Percentiles rank a stretch among this genome's conserved stretches.
phyloP scores from a whole-genome alignment of 2,888 invertebrate species.

The Lasioglossum villosulum region DNA sequence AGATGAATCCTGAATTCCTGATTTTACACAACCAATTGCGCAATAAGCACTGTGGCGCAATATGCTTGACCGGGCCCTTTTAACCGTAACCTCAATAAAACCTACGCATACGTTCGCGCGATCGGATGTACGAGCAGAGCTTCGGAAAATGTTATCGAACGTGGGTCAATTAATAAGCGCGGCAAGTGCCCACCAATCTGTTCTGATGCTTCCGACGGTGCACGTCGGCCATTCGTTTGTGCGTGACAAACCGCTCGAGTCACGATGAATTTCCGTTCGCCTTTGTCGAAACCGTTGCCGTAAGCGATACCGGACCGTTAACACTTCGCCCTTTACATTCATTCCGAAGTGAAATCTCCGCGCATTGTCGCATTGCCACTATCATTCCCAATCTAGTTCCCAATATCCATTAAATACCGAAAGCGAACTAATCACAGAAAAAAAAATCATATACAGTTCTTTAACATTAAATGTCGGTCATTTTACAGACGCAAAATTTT shows the following conservation, averaged over 20 bases:
- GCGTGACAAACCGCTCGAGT: constrained; percentile 15
- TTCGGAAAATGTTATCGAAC: constrained; percentile 8
- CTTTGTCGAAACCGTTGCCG: constrained; percentile 5
- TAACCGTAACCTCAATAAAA: too few species aligned
- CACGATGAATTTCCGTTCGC: constrained; percentile 15
- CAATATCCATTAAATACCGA: not conserved
- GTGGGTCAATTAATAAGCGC: constrained; percentile 12
- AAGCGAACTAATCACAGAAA: not conserved
- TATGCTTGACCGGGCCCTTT: too few species aligned
- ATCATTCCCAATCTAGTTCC: not conserved
- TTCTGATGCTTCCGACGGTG: constrained; percentile 11
- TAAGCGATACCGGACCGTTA: not conserved
- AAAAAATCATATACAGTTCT: too few species aligned
- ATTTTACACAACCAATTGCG: too few species aligned
- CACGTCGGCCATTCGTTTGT: constrained; percentile 8
- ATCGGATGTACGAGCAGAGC: not conserved
- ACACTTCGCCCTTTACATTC: not conserved
- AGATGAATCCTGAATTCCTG: too few species aligned
- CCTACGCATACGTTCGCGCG: not conserved
- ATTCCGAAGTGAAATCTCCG: not conserved
- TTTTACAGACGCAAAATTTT: too few species aligned
- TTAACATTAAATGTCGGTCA: too few species aligned
- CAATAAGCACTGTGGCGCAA: too few species aligned
- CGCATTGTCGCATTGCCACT: not conserved
- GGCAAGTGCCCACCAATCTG: not conserved